phyloP scores from a whole-genome alignment of 2,797 vertebrate species.

The Myotis pilosus region DNA sequence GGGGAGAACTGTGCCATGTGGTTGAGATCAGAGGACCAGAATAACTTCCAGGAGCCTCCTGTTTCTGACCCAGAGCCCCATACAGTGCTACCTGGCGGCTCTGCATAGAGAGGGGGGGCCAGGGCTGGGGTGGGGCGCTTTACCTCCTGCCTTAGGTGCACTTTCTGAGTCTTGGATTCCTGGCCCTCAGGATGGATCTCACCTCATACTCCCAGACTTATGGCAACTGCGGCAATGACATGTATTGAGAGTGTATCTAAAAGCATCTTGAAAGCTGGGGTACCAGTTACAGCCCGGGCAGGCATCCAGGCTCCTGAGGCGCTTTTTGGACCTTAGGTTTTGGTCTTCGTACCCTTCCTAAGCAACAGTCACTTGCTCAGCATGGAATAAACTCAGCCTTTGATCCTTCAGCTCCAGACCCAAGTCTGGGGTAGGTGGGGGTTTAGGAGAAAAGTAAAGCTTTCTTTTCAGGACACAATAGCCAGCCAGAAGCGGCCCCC shows the following conservation, averaged over 20 bases:
- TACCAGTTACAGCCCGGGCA: neutral
- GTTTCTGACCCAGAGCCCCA: neutral
- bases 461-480: conserved; percentile 8
- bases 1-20: neutral
- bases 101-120: neutral
- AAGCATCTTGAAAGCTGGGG: neutral
- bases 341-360: neutral
- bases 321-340: neutral
- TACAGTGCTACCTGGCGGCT: neutral
- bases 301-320: neutral
- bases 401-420: neutral
- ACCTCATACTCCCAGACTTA: neutral
- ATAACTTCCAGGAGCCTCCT: neutral
- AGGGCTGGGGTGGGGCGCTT: neutral
- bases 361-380: neutral
- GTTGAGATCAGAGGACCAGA: neutral
- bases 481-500: neutral
- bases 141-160: neutral
- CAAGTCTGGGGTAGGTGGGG: neutral
- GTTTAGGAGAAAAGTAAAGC: neutral
- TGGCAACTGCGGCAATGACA: neutral
- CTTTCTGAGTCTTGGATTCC: neutral
- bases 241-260: neutral
- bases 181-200: neutral
- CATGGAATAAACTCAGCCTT: neutral